Evolutionary conservation across 2,888 invertebrate species (phyloP).

Genomic region (Cephus runcator): DNA sequence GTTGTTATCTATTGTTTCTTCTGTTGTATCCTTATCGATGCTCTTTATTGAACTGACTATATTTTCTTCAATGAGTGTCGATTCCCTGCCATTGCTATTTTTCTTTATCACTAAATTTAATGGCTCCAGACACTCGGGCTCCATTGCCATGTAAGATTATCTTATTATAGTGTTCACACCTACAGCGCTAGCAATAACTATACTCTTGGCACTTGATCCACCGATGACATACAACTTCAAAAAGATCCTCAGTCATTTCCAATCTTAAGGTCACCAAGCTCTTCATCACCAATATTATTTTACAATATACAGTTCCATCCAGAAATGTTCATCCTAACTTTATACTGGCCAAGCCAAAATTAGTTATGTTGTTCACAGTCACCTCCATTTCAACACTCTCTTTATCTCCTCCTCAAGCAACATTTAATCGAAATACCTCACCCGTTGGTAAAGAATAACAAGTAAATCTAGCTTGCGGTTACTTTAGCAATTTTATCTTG

Average conservation of each 20-base stretch:
- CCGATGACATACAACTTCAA: neutral
- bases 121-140: constrained; percentile 65
- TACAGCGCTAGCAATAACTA: constrained; percentile 11
- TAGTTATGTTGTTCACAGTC: neutral
- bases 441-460: neutral
- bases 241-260: neutral
- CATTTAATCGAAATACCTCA: neutral
- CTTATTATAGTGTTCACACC: constrained; percentile 19
- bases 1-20: constrained; percentile 41
- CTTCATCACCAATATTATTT: neutral
- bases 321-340: neutral
- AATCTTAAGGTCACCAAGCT: neutral
- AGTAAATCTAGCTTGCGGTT: neutral
- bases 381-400: neutral
- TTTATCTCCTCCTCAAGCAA: neutral
- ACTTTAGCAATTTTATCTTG: neutral
- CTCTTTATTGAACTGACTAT: constrained; percentile 24
- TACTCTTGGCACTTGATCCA: neutral
- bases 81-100: constrained; percentile 36
- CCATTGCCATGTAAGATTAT: constrained; percentile 52
- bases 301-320: neutral
- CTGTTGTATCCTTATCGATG: constrained; percentile 46
- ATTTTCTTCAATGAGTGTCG: constrained; percentile 24
- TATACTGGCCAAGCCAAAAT: neutral
- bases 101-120: constrained; percentile 70